Evolutionary conservation across 1,140 invertebrate species (phyloP).

Genomic region (Paramacrobiotus metropolitanus): DNA sequence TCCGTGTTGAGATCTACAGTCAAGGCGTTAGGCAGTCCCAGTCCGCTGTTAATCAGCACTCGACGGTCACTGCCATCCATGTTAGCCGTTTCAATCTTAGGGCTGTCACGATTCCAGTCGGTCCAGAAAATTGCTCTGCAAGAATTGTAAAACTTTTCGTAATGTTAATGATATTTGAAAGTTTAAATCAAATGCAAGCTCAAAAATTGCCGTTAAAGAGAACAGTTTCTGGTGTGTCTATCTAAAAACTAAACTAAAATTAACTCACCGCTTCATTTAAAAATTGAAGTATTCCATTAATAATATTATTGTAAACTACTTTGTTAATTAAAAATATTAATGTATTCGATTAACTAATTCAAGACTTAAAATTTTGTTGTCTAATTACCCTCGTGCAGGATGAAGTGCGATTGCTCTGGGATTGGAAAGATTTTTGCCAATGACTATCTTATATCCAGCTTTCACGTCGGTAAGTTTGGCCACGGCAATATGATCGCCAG

Average conservation of each 20-base stretch:
- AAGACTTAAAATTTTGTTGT: no score
- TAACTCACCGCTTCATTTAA: no score
- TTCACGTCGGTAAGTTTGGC: constrained; percentile 50
- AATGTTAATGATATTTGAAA: no score
- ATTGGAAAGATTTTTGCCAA: constrained; percentile 53
- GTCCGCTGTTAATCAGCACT: constrained; percentile 28
- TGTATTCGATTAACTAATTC: no score
- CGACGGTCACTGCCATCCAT: constrained; percentile 61
- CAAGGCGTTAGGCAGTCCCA: constrained; percentile 36
- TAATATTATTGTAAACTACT: no score
- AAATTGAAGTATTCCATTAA: no score
- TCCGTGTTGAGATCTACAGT: constrained; percentile 50
- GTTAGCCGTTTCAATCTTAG: constrained; percentile 77
- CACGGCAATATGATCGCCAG: constrained; percentile 64
- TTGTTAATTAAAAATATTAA: no score
- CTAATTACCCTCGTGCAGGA: constrained; percentile 53
- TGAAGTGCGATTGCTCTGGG: constrained; percentile 84
- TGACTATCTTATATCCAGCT: constrained; percentile 40
- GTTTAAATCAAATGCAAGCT: constrained; percentile 9
- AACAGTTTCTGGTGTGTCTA: no score
- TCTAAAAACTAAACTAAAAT: no score
- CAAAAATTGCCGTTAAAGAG: no score
- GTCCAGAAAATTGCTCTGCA: constrained; percentile 80
- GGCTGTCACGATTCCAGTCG: constrained; percentile 72
- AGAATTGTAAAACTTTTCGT: no score